Evolutionary conservation across 2,113 vertebrate species (phyloP), one percentile per base, ranked within the genome.

Genomic region (Capricornis sumatraensis): DNA sequence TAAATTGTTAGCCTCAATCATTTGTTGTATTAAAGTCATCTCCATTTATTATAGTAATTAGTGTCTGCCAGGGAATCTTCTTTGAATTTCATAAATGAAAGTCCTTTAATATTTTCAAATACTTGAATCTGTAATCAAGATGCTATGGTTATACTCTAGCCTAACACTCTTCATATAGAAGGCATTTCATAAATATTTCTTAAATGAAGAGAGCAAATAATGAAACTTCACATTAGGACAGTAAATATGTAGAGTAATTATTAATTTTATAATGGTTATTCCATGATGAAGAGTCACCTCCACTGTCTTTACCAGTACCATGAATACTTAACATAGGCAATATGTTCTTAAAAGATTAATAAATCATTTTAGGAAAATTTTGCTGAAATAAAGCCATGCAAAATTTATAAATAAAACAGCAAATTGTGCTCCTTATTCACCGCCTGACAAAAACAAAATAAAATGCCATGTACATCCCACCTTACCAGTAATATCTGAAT

Each of bases 11-110:
- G 58, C n/a, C 36, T 71, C 47, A 83, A 88, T 94, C 36, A 89
- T 93, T 98, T 98, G 92, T 98, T 98, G 95, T 93, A 98, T 36
- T 94, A 81, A 45, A 97, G 97, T 86, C 86, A 94, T 64, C 82
- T 62, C 86, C 60, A 92, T 74, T 85, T 94, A 95, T 96, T 94
- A 86, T 4, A 94, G 62, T 94, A 96, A 97, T 97, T 96, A 88
- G 47, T 74, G 58, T 93, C 81, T 97, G 43, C 67, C n/a, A 57
- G 64, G 57, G 28, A 95, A 85, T 92, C 58, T 82, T 71, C 93
- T 96, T 40, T 89, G 71, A 94, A 82, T 95, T 94, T 93, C 83
- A 78, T 57, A 87, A 95, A 88, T 83, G 50, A 87, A 91, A 45
- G 83, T 92, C 83, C 87, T 94, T 97, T 60, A 57, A 43, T 97